phyloP scores from a whole-genome alignment of 2,113 vertebrate genomes.

The Echinops telfairi region DNA sequence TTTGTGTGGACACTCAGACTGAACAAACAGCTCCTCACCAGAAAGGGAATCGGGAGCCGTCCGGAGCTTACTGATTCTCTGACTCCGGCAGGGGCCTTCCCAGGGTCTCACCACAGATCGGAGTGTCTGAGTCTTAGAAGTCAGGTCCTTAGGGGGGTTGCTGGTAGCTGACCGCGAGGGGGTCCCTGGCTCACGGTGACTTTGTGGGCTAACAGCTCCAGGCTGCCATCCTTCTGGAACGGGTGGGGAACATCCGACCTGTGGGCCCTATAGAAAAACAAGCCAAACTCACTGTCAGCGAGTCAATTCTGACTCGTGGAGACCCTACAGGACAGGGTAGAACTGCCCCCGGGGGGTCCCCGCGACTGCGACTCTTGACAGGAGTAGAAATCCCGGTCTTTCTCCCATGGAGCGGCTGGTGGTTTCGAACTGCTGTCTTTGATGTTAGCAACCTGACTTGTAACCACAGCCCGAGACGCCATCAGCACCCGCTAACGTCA shows the following conservation, averaged over 20 bases:
- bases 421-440: no score
- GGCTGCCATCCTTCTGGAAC: no score
- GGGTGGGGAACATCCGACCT: no score
- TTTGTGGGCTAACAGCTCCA: no score
- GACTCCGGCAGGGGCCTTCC: not conserved
- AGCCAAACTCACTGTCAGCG: no score
- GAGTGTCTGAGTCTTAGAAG: not conserved
- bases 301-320: not conserved
- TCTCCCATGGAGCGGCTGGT: no score
- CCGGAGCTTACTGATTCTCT: not conserved
- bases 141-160: not conserved
- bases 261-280: no score
- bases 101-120: not conserved
- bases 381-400: no score
- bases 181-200: not conserved
- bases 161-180: not conserved
- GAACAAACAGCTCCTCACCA: not conserved
- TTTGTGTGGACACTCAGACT: not conserved
- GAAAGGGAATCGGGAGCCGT: accelerated
- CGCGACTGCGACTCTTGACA: not conserved
- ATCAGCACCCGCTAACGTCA: no score
- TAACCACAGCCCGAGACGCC: no score
- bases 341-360: not conserved
- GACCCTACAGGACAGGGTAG: not conserved
- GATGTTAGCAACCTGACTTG: no score